A percentile compares a stretch with the other conserved stretches of the same genome.
Evolutionary conservation across 1,140 invertebrate genomes (phyloP).

Genomic region (Agraylea sexmaculata): DNA sequence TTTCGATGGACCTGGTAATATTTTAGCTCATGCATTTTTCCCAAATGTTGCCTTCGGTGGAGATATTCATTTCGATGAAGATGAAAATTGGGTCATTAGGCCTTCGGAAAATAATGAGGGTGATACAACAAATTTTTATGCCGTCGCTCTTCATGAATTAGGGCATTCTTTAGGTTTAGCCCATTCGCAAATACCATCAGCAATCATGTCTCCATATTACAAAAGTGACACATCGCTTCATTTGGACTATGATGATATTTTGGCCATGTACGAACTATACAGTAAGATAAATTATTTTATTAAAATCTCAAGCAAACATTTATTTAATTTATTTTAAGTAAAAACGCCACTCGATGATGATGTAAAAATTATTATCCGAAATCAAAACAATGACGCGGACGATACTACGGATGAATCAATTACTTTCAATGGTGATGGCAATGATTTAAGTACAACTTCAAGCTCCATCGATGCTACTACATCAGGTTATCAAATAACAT

Average conservation of each 20-base stretch:
- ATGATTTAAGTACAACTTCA: too few relatives aligned
- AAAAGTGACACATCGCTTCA: slow-evolving; percentile 38
- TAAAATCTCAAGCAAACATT: too few relatives aligned
- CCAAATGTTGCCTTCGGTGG: slow-evolving; percentile 45
- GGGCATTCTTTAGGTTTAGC: slow-evolving; percentile 68
- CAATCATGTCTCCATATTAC: slow-evolving; percentile 77
- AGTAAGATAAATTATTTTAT: too few relatives aligned
- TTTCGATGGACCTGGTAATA: slow-evolving; percentile 56
- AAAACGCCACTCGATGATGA: too few relatives aligned
- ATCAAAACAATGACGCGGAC: too few relatives aligned
- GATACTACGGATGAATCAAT: too few relatives aligned
- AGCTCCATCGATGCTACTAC: too few relatives aligned
- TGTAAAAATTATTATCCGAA: too few relatives aligned
- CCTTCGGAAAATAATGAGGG: slow-evolving; percentile 29
- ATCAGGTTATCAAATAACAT: slow-evolving; percentile 22
- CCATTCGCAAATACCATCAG: slow-evolving; percentile 54
- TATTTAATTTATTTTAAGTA: too few relatives aligned
- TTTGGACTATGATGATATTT: slow-evolving; percentile 60
- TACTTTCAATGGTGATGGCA: too few relatives aligned
- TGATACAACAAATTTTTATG: slow-evolving; percentile 55
- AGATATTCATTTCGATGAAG: slow-evolving; percentile 66
- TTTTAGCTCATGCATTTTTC: slow-evolving; percentile 67
- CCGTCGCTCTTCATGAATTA: slow-evolving; percentile 71
- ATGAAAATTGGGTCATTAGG: slow-evolving; percentile 50
- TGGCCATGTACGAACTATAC: slow-evolving; percentile 58